Percentiles rank a stretch among this genome's conserved stretches.
phyloP scores from a whole-genome alignment of 2,797 vertebrate species.

The Cichlasoma orientale region DNA sequence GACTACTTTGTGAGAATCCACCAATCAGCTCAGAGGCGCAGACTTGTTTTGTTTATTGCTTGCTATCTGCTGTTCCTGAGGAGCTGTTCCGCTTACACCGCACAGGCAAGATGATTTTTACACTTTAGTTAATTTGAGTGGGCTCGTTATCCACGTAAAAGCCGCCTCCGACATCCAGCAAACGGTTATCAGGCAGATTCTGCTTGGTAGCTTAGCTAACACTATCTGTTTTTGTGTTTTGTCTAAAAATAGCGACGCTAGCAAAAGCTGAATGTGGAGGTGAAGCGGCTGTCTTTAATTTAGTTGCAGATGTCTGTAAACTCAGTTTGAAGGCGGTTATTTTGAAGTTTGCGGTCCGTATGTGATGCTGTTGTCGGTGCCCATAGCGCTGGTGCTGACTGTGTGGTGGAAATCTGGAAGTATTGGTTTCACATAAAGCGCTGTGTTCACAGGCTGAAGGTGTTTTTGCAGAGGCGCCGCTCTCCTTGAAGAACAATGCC shows the following conservation, averaged over 20 bases:
- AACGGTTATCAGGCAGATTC: neutral
- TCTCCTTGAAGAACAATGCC: conserved; percentile 58
- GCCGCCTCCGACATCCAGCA: no score
- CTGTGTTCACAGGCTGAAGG: neutral
- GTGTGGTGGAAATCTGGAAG: no score
- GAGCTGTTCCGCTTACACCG: neutral
- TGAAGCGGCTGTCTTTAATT: neutral
- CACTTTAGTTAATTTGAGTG: rapidly evolving
- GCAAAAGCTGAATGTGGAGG: neutral
- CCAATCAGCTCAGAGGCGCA: conserved; percentile 37
- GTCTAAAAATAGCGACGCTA: neutral
- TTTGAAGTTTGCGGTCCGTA: neutral
- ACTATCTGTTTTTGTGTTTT: neutral
- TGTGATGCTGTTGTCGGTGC: neutral
- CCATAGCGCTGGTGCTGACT: neutral
- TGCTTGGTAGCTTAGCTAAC: neutral
- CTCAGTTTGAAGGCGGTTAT: neutral
- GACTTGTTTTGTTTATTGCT: neutral
- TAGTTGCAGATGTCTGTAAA: neutral
- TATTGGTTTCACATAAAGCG: neutral
- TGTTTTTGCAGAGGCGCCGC: neutral
- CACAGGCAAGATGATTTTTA: conserved; percentile 35
- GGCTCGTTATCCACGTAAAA: neutral
- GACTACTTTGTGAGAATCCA: neutral
- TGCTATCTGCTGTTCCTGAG: neutral